Conservation (phyloP, 2,797 vertebrate species). For the Tragelaphus oryx region DNA sequence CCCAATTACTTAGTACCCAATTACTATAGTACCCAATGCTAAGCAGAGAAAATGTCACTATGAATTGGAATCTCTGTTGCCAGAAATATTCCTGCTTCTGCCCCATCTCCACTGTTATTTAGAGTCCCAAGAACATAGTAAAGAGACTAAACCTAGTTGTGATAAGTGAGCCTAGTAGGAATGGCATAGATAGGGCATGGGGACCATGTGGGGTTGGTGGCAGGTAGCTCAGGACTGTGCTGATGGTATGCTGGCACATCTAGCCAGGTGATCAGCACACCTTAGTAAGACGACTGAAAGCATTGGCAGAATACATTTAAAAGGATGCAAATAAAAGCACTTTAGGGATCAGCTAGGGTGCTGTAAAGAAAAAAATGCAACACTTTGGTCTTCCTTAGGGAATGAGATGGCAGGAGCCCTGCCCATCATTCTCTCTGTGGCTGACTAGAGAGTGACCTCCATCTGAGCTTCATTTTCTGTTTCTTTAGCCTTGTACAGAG, state of each 20-base stretch:
- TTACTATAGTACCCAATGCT: neutral
- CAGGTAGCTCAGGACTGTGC: neutral
- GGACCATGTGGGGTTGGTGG: neutral
- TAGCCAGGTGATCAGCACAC: neutral
- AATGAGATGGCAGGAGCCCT: neutral
- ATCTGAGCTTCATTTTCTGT: constrained; percentile 23
- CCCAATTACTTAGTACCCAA: constrained; percentile 34
- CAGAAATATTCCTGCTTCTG: constrained; percentile 59
- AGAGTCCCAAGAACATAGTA: neutral
- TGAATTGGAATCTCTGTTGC: constrained; percentile 73
- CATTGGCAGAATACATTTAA: neutral
- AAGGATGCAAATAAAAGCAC: neutral
- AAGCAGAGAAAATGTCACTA: constrained; percentile 63
- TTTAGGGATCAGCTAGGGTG: neutral
- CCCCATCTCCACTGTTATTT: neutral
- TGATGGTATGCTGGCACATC: neutral
- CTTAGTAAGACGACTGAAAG: neutral
- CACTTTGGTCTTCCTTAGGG: neutral
- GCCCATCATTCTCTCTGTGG: neutral
- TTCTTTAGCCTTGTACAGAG: neutral
- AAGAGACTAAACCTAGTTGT: neutral
- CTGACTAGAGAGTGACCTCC: neutral
- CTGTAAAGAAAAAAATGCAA: neutral
- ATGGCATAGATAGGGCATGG: neutral
- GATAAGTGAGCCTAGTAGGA: neutral